Evolutionary conservation across 1,140 invertebrate genomes (phyloP), one percentile per base, ranked within the genome.

Genomic region (Drosophila tani): DNA sequence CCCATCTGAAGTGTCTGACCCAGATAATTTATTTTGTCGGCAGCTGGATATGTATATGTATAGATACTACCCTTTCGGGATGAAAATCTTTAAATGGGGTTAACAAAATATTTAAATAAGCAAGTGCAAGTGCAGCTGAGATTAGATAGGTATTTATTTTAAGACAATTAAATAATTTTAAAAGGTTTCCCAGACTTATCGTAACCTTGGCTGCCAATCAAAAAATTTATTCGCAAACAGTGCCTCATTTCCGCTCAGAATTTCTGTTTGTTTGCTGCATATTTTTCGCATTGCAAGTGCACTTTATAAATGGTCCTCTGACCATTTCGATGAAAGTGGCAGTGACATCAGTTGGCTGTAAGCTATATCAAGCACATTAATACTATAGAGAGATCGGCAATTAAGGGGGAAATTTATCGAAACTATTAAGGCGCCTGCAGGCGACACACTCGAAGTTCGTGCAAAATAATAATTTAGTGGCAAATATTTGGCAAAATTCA

Each of bases 331-430:
- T 46, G 55, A 77, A 77, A 77, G 64, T 69, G 75, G 75, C 74
- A 78, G 57, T 78, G 75, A 78, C 74, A 78, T 78, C 75, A 78
- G 63, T 60, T 60, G 55, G 17, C 43, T 57, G 7, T 32, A 5
- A 38, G 21, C 51, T 75, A 51, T 56, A 75, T 32, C 40, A 51
- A 55, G 27, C 21, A 21, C 21, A 43, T 46, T 41, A 46, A 38
- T 49, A 50, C 38, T n/a, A 29, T 21, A 19, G 40, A 24, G 69
- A 71, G 53, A 73, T 71, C 69, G 35, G 38, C 14, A 55, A 56
- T 56, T 32, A 24, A 5, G 17, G 24, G 32, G 19, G 17, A 64
- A 40, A 58, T 64, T 57, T 50, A 63, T 62, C 27, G 32, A n/a
- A 35, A 41, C 46, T 21, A 32, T 41, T 50, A 55, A 38, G 47